These are phyloP conservation scores for Oceanites oceanicus DNA, from an alignment of 2,113 vertebrate species.

Conservation along the genomic window DNA sequence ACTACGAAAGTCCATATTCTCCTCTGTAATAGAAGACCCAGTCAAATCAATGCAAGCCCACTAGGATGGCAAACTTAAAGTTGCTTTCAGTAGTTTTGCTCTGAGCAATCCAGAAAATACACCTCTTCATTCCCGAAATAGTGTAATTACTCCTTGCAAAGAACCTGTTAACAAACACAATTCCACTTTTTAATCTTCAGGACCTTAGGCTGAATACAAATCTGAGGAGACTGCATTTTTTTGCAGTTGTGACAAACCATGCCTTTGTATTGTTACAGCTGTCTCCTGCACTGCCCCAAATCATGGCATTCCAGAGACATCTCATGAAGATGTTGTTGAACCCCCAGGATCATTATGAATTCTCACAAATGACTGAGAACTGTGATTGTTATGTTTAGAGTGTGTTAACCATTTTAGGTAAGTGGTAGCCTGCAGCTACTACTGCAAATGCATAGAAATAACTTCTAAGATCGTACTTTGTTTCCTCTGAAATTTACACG, in stretches of 20 bases:
- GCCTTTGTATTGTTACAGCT: not conserved
- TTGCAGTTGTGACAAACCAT: not conserved
- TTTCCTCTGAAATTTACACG: not conserved
- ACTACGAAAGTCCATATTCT: not conserved
- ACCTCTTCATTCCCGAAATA: fast-evolving
- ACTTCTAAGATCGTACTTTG: not conserved
- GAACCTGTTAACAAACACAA: not conserved
- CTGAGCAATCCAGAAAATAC: not conserved
- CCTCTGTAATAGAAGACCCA: not conserved
- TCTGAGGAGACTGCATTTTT: not conserved
- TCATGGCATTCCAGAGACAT: not conserved
- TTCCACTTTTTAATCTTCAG: not conserved
- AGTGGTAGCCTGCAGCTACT: not conserved
- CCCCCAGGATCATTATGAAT: not conserved
- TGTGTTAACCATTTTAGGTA: not conserved
- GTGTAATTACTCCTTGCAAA: not conserved
- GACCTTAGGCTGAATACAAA: not conserved
- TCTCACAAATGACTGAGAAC: not conserved
- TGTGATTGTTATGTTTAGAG: not conserved
- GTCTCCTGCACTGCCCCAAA: not conserved
- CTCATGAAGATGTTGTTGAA: not conserved
- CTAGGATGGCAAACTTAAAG: not conserved
- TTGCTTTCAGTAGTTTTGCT: not conserved
- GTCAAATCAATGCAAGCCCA: not conserved
- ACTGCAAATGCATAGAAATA: not conserved